phyloP scores from a whole-genome alignment of 2,797 vertebrate genomes.

The Sebastiscus tertius region DNA sequence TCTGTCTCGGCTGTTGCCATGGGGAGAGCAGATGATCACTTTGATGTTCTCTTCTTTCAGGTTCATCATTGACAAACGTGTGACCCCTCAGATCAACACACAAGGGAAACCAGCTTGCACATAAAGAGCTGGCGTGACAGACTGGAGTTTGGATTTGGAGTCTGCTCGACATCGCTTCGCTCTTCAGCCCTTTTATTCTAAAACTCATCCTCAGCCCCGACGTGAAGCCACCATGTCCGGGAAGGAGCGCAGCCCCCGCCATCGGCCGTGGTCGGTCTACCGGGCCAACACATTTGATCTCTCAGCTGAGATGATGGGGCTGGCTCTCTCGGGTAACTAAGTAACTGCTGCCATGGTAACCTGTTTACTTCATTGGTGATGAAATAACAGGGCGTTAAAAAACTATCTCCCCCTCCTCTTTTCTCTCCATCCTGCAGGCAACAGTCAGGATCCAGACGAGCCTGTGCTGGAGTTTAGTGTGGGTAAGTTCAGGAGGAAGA shows the following conservation, averaged over 20 bases:
- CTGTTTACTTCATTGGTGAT: slow-evolving; percentile 17
- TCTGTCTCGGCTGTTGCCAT: slow-evolving; percentile 7
- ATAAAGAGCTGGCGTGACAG: not conserved
- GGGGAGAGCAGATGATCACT: slow-evolving; percentile 7
- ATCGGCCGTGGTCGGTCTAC: slow-evolving; percentile 92
- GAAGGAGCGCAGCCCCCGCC: slow-evolving; percentile 94
- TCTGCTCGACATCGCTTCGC: not conserved
- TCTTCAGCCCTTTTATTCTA: not conserved
- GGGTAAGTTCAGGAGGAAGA: slow-evolving; percentile 81
- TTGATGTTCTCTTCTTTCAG: slow-evolving; percentile 47
- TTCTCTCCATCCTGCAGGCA: slow-evolving; percentile 81
- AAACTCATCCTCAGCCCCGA: slow-evolving; percentile 22
- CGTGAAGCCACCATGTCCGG: slow-evolving; percentile 89
- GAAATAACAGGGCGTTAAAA: slow-evolving; percentile 1
- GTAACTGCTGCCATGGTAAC: slow-evolving; percentile 62
- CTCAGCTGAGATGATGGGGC: slow-evolving; percentile 93
- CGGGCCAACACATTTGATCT: slow-evolving; percentile 95
- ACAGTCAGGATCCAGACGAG: slow-evolving; percentile 96
- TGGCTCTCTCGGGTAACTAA: slow-evolving; percentile 90
- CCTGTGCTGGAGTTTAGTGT: slow-evolving; percentile 98
- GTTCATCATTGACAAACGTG: slow-evolving; percentile 12
- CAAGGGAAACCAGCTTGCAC: not conserved
- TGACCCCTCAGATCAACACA: slow-evolving; percentile 21
- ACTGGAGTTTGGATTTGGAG: not conserved
- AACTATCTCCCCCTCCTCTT: not conserved